Evolutionary conservation across 2,888 invertebrate species (phyloP).

Genomic region (Nezara viridula): DNA sequence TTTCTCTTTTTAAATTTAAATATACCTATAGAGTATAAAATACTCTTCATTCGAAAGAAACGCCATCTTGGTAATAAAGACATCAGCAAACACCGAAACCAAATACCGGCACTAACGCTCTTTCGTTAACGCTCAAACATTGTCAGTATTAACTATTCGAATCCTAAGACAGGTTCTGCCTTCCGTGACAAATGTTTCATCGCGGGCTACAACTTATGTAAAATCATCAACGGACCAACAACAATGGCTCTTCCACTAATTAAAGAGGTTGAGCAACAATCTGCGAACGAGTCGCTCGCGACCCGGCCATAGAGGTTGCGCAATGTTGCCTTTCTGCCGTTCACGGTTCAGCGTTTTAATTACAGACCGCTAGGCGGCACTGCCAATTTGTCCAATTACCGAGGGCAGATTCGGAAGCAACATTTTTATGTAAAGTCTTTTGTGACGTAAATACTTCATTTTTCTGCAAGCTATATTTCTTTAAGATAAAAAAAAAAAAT

Average conservation of each 20-base stretch:
- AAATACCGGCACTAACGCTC: too few relatives aligned
- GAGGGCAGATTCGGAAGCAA: background rate
- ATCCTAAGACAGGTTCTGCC: background rate
- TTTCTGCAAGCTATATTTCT: background rate
- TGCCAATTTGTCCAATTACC: background rate
- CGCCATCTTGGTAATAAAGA: too few relatives aligned
- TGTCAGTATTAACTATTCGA: background rate
- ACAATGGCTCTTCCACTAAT: constrained; percentile 34
- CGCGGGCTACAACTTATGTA: background rate
- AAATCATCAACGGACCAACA: background rate
- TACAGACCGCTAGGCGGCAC: background rate
- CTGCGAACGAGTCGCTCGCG: background rate
- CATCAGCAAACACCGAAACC: too few relatives aligned
- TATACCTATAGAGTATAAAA: too few relatives aligned
- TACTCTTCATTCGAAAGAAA: too few relatives aligned
- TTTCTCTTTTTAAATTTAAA: too few relatives aligned
- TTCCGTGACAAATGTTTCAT: background rate
- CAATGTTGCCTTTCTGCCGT: constrained; percentile 5
- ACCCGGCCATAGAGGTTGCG: constrained; percentile 5
- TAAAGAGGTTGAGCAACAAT: constrained; percentile 11
- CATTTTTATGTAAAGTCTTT: background rate
- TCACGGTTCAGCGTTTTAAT: constrained; percentile 33
- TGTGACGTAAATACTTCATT: background rate
- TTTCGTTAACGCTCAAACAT: too few relatives aligned
- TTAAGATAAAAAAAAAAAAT: too few relatives aligned